Evolutionary conservation across 2,113 vertebrate species (phyloP).

Genomic region (Chionomys nivalis): DNA sequence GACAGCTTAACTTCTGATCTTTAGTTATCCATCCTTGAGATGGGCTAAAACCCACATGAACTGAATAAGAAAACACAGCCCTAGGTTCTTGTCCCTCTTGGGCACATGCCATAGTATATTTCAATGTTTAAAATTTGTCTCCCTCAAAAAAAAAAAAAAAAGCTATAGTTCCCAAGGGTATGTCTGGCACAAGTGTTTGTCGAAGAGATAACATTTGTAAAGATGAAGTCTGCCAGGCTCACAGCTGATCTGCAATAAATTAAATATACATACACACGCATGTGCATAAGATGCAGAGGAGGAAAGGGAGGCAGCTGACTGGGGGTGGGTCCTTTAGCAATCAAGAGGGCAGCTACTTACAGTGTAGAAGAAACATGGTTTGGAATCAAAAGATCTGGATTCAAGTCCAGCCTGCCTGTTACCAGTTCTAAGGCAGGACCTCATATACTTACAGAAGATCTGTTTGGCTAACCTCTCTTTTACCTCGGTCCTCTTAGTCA

Average conservation of each 20-base stretch:
- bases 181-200: neutral
- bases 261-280: neutral
- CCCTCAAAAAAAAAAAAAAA: neutral
- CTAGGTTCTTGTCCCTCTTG: neutral
- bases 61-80: neutral
- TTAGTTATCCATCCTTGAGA: slow-evolving; percentile 26
- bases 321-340: neutral
- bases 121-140: neutral
- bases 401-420: neutral
- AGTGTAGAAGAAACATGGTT: neutral
- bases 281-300: neutral
- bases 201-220: slow-evolving; percentile 19
- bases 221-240: neutral
- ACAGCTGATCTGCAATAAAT: slow-evolving; percentile 15
- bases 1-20: neutral
- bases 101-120: neutral
- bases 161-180: neutral
- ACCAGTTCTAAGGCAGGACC: neutral
- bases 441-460: too few species aligned
- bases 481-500: neutral
- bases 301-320: neutral
- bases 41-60: neutral
- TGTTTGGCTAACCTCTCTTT: neutral
- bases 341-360: neutral
- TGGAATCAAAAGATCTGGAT: neutral